phyloP scores from a whole-genome alignment of 2,797 vertebrate genomes.

The Sebastes wilsoni region DNA sequence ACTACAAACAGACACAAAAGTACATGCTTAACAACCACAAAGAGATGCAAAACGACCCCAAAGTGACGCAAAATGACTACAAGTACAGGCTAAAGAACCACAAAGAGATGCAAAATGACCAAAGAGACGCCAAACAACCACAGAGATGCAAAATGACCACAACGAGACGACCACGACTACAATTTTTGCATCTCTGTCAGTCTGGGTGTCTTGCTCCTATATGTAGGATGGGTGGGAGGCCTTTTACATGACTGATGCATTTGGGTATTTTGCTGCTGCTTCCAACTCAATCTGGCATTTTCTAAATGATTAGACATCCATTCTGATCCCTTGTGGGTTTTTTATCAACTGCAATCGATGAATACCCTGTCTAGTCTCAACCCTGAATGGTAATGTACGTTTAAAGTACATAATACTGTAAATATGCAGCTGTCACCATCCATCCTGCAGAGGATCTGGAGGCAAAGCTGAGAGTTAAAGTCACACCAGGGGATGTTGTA shows the following conservation, averaged over 20 bases:
- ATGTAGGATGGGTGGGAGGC: neutral
- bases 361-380: neutral
- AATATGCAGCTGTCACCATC: neutral
- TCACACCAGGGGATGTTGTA: conserved; percentile 23
- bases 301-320: neutral
- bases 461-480: neutral
- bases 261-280: neutral
- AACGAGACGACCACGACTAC: too few relatives aligned
- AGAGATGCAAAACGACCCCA: too few relatives aligned
- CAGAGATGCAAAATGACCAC: neutral
- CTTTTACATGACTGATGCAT: neutral
- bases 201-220: neutral
- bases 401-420: neutral
- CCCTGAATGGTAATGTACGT: neutral
- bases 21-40: neutral
- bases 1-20: too few relatives aligned
- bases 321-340: neutral
- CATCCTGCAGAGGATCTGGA: neutral
- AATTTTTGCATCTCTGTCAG: neutral
- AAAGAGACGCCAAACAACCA: neutral
- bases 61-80: too few relatives aligned
- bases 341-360: neutral
- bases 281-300: neutral
- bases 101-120: neutral
- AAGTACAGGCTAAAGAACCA: too few relatives aligned